Evolutionary conservation across 2,113 vertebrate species (phyloP), one percentile per base, ranked within the genome.

Genomic region (Entelurus aequoreus): DNA sequence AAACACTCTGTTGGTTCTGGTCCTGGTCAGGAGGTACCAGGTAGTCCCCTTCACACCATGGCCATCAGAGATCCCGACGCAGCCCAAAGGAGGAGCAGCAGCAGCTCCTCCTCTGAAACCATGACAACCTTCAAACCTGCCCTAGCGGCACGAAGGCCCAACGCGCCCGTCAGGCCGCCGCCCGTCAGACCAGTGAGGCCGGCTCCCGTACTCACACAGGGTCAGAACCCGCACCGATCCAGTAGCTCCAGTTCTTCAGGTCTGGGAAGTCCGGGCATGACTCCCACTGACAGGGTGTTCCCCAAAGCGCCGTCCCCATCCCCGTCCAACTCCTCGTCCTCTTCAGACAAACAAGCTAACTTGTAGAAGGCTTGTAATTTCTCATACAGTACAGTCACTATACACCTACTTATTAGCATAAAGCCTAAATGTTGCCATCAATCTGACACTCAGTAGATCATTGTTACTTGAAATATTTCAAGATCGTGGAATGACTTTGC

Each of bases 61-160:
- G 90, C 94, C 81, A 98, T 99, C 85, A 88, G 96, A 5, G 96
- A 99, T 86, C 97, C 95, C 0, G 96, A 99, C 0, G 96, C 96
- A 0, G 96, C 90, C 62, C 92, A 96, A 88, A 88, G 96, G n/a
- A 93, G 96, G 64, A 95, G 94, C 86, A 87, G 84, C 78, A 94
- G 93, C 87, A 94, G 93, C 87, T 94, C 95, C 69, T 94, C 92
- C 71, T 86, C 92, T 0, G 95, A 98, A 88, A 96, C 96, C 92
- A 93, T 98, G 95, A 97, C 92, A 84, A 98, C 96, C 38, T 99
- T 99, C 82, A 99, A 98, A 82, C 96, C 95, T 0, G 92, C 93
- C 0, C 88, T 97, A 62, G 93, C 94, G 0, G 92, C 88, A 4
- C 92, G 95, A 48, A 89, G 97, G 70, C 95, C 93, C 0, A 94